A percentile compares a stretch with the other conserved stretches of the same genome.
phyloP scores from a whole-genome alignment of 2,888 invertebrate species.

The Diplazon laetatorius region DNA sequence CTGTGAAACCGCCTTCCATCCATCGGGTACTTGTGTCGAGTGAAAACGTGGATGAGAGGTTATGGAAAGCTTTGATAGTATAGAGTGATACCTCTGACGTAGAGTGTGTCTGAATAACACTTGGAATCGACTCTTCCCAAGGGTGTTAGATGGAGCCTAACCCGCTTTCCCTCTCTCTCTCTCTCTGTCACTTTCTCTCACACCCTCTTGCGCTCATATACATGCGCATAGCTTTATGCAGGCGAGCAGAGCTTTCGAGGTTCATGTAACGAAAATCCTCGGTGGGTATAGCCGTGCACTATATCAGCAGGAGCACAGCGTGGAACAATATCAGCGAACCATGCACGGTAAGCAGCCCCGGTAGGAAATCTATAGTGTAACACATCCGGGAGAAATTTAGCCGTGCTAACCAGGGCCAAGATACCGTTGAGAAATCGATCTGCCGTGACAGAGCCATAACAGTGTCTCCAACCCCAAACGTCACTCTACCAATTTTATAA shows the following conservation, averaged over 20 bases:
- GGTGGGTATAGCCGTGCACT: background rate
- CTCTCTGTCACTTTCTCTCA: conserved; percentile 14
- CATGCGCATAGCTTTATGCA: conserved; percentile 18
- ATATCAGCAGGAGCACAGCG: conserved; percentile 4
- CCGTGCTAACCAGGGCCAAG: too few species aligned
- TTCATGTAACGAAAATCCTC: conserved; percentile 14
- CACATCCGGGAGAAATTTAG: too few species aligned
- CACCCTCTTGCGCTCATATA: background rate
- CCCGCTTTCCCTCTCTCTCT: background rate
- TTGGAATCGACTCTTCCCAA: conserved; percentile 27
- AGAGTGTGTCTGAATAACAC: conserved; percentile 49
- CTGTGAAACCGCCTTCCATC: background rate
- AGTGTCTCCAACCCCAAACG: too few species aligned
- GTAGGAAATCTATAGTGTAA: too few species aligned
- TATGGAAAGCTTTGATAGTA: conserved; percentile 18
- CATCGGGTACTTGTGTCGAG: conserved; percentile 27
- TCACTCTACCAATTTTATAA: too few species aligned
- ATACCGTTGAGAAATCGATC: too few species aligned
- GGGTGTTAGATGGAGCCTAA: conserved; percentile 21
- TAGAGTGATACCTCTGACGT: conserved; percentile 43
- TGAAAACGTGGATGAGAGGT: conserved; percentile 2
- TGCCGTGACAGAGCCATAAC: too few species aligned
- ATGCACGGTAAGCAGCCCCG: background rate
- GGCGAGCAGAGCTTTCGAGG: conserved; percentile 22
- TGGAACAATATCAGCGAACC: background rate